A percentile compares a stretch with the other conserved stretches of the same genome.
Conservation (phyloP, 2,888 invertebrate species). For the Nomada lathburiana region DNA sequence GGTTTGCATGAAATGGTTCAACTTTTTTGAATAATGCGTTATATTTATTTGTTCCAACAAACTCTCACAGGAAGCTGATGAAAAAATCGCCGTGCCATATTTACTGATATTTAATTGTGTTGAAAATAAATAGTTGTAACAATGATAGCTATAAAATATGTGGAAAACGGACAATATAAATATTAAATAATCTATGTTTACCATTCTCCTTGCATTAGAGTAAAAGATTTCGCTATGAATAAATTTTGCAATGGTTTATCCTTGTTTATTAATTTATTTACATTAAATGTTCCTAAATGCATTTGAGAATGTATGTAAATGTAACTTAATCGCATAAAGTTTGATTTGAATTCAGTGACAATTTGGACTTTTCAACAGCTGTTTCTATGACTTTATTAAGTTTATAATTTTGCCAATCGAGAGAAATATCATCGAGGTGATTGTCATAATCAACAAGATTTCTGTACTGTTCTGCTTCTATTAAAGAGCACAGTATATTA, state of each 20-base stretch:
- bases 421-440: slow-evolving; percentile 95
- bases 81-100: not conserved
- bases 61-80: not conserved
- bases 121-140: slow-evolving; percentile 6
- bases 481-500: slow-evolving; percentile 89
- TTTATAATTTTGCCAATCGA: slow-evolving; percentile 94
- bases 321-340: slow-evolving; percentile 10
- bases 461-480: slow-evolving; percentile 90
- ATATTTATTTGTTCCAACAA: not conserved
- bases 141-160: not conserved
- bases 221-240: not conserved
- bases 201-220: not conserved
- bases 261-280: slow-evolving; percentile 32
- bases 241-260: not conserved
- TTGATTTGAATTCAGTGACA: slow-evolving; percentile 15
- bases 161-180: not conserved
- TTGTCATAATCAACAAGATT: slow-evolving; percentile 98
- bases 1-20: too few species aligned
- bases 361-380: slow-evolving; percentile 69
- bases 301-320: slow-evolving; percentile 22
- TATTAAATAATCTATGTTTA: not conserved
- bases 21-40: not conserved
- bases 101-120: not conserved
- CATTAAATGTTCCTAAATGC: slow-evolving; percentile 27
- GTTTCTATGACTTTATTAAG: slow-evolving; percentile 87